These are phyloP conservation scores for Nyctibius bracteatus DNA, from an alignment of 2,113 vertebrate species.

Conservation along the genomic window DNA sequence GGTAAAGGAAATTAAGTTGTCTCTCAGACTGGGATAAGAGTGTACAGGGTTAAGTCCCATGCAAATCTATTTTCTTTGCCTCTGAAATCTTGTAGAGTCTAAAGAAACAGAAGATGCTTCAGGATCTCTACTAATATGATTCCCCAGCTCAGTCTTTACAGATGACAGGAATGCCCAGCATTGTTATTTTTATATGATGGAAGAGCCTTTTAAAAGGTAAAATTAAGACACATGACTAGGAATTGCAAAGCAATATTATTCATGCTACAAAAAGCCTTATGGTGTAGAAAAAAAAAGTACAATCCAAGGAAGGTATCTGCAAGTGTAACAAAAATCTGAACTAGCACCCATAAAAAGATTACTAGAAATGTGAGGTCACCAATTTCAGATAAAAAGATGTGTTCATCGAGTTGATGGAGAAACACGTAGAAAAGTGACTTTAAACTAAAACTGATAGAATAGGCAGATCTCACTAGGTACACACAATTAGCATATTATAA, in stretches of 20 bases:
- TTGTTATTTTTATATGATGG: background rate
- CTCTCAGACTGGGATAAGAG: background rate
- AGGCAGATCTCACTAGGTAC: background rate
- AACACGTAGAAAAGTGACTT: background rate
- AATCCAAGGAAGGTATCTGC: background rate
- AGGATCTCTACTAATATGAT: background rate
- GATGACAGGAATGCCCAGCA: background rate
- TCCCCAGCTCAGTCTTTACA: background rate
- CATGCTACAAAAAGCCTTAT: background rate
- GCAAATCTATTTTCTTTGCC: background rate
- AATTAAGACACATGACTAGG: background rate
- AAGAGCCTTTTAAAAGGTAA: background rate
- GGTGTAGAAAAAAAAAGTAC: background rate
- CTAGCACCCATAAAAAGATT: background rate
- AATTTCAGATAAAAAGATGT: background rate
- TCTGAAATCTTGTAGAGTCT: background rate
- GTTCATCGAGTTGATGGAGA: background rate
- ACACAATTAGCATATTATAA: background rate
- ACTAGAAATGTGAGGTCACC: background rate
- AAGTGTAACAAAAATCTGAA: background rate
- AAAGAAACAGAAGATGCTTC: background rate
- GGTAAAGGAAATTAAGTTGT: background rate
- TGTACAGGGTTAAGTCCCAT: background rate
- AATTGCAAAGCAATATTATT: background rate
- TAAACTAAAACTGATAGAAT: background rate